Evolutionary conservation across 2,888 invertebrate genomes (phyloP).

Genomic region (Drosophila merina): DNA sequence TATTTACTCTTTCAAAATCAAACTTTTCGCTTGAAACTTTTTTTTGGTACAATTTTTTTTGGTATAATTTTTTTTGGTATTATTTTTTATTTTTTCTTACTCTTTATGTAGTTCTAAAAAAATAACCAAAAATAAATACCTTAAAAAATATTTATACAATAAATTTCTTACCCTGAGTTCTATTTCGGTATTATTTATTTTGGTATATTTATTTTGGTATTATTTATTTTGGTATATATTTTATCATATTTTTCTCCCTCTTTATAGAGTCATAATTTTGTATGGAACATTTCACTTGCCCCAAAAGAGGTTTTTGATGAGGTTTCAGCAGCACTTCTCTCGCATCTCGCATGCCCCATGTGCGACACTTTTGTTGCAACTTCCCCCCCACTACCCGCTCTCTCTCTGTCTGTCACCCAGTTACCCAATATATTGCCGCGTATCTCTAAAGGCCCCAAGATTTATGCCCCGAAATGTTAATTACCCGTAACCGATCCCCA

Average conservation of each 20-base stretch:
- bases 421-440: slow-evolving; percentile 7
- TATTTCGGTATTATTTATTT: no score
- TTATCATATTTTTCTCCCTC: background rate
- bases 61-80: no score
- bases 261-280: slow-evolving; percentile 20
- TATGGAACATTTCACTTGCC: slow-evolving; percentile 18
- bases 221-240: no score
- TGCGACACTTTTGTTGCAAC: slow-evolving; percentile 15
- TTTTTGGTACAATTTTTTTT: no score
- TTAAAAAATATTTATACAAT: no score
- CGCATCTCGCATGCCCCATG: slow-evolving; percentile 13
- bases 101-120: no score
- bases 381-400: background rate
- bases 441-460: slow-evolving; percentile 52
- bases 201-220: no score
- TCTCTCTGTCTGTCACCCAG: background rate
- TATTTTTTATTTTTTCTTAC: no score
- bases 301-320: slow-evolving; percentile 26
- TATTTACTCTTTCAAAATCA: no score
- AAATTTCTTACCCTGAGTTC: no score
- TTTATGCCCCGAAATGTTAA: slow-evolving; percentile 72
- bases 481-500: slow-evolving; percentile 77
- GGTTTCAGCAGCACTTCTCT: slow-evolving; percentile 40
- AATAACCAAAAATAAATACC: no score
- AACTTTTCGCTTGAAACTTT: no score